Evolutionary conservation across 2,113 vertebrate species (phyloP).

Genomic region (Oryzias melastigma): DNA sequence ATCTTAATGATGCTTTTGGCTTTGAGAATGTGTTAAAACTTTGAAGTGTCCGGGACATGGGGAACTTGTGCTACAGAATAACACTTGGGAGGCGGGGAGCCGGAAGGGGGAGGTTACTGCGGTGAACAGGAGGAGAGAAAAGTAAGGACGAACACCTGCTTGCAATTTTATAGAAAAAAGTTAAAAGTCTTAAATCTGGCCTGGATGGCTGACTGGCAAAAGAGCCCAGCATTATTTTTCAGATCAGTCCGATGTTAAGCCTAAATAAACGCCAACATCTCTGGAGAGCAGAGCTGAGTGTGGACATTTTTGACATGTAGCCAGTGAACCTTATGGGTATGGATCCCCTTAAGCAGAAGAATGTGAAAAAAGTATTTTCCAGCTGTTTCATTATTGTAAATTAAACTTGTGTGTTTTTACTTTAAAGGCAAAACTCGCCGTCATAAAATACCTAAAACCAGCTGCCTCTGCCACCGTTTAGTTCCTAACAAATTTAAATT

Average conservation of each 20-base stretch:
- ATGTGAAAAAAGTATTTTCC: conserved; percentile 55
- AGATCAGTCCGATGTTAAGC: conserved; percentile 72
- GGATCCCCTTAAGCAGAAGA: conserved; percentile 27
- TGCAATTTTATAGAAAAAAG: conserved; percentile 73
- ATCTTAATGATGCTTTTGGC: conserved; percentile 37
- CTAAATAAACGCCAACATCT: conserved; percentile 61
- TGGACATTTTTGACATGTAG: conserved; percentile 62
- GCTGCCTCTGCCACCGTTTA: conserved; percentile 22
- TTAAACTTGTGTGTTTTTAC: conserved; percentile 26
- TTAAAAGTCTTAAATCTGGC: conserved; percentile 52
- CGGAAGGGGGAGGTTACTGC: conserved; percentile 26
- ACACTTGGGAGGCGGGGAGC: conserved; percentile 36
- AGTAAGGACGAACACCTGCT: conserved; percentile 75
- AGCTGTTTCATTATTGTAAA: conserved; percentile 32
- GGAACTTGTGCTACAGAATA: conserved; percentile 50
- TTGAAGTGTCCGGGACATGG: conserved; percentile 43
- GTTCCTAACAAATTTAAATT: conserved; percentile 2
- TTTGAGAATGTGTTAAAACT: conserved; percentile 46
- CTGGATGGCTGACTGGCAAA: conserved; percentile 62
- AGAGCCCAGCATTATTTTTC: conserved; percentile 65
- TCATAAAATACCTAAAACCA: conserved; percentile 25
- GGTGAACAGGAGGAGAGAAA: conserved; percentile 49
- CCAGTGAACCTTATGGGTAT: conserved; percentile 41
- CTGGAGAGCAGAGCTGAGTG: conserved; percentile 39
- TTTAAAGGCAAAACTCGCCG: conserved; percentile 23